These are phyloP conservation scores for Ochropacha duplaris DNA, from an alignment of 2,888 invertebrate genomes.

Conservation along the genomic window DNA sequence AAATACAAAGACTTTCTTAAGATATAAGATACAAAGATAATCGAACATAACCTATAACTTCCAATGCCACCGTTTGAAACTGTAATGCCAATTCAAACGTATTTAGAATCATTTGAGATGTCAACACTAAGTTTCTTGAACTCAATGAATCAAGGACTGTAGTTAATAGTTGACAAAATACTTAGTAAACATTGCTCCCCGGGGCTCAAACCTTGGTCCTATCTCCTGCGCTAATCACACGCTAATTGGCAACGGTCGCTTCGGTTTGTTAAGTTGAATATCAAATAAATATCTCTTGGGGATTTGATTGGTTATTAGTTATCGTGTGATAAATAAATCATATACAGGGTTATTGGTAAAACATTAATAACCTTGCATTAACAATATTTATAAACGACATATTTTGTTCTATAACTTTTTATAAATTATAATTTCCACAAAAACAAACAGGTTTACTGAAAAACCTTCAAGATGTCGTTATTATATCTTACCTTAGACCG, in stretches of 20 bases:
- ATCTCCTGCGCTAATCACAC: neutral
- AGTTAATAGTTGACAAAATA: neutral
- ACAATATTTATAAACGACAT: too few relatives aligned
- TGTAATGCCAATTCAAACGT: neutral
- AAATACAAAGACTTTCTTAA: too few relatives aligned
- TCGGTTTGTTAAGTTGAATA: neutral
- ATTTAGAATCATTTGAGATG: neutral
- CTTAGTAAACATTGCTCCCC: neutral
- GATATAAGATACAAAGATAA: too few relatives aligned
- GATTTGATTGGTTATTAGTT: neutral
- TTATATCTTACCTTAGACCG: too few relatives aligned
- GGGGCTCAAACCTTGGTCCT: neutral
- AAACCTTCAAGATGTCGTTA: too few relatives aligned
- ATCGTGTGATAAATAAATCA: too few relatives aligned
- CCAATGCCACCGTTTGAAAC: neutral
- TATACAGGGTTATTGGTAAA: too few relatives aligned
- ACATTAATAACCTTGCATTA: too few relatives aligned
- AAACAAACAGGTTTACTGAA: too few relatives aligned
- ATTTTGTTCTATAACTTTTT: too few relatives aligned
- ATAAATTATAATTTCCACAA: too few relatives aligned
- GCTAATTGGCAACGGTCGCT: neutral
- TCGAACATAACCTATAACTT: neutral
- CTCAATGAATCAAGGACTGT: neutral
- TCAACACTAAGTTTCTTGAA: neutral
- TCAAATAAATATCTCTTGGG: neutral